A percentile compares a stretch with the other conserved stretches of the same genome.
These are phyloP conservation scores for Grammomys surdaster DNA, from an alignment of 2,113 vertebrate species.

Conservation along the genomic window DNA sequence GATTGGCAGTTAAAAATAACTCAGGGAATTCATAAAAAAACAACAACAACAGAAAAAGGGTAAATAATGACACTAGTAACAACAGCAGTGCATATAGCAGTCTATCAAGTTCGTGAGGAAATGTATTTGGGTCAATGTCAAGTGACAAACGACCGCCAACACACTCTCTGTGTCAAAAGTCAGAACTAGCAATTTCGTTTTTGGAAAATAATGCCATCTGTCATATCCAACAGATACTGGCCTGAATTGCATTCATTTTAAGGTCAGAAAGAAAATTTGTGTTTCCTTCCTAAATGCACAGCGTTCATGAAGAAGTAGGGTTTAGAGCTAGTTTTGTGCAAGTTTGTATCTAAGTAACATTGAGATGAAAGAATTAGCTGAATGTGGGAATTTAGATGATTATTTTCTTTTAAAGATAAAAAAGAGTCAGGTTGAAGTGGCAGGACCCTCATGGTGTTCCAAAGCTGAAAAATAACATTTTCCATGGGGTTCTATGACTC, in stretches of 20 bases:
- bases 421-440: not conserved
- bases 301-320: not conserved
- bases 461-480: constrained; percentile 8
- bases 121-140: not conserved
- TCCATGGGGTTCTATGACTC: not conserved
- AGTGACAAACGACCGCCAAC: not conserved
- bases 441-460: rapidly evolving
- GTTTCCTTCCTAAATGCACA: not conserved
- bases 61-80: not conserved
- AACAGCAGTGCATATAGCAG: not conserved
- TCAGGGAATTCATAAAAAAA: not conserved
- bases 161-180: not conserved
- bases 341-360: not conserved
- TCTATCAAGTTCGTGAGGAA: not conserved
- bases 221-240: not conserved
- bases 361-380: not conserved
- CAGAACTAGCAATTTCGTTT: not conserved
- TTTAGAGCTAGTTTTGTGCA: not conserved
- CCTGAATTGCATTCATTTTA: not conserved
- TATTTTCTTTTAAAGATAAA: not conserved
- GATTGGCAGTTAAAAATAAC: constrained; percentile 70
- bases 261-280: not conserved
- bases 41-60: not conserved
- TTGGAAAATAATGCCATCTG: not conserved
- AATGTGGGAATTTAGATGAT: not conserved